Evolutionary conservation across 1,140 invertebrate species (phyloP).

Genomic region (Papilio xuthus): DNA sequence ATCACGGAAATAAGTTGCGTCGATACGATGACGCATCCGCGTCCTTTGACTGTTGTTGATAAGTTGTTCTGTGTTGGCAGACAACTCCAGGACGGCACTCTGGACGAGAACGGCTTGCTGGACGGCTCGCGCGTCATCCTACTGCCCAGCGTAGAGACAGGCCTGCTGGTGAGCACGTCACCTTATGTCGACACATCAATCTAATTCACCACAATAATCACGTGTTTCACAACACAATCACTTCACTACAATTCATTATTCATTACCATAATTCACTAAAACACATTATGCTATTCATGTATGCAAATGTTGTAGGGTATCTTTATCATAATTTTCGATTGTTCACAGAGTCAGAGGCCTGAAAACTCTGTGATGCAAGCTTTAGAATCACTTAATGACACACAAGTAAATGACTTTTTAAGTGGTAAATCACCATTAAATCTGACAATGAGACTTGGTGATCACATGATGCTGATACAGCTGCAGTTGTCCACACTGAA

Average conservation of each 20-base stretch:
- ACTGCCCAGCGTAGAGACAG: constrained; percentile 96
- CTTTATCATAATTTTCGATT: constrained; percentile 36
- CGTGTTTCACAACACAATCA: constrained; percentile 72
- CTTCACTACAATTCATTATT: constrained; percentile 41
- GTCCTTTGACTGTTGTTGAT: constrained; percentile 73
- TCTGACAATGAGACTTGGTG: constrained; percentile 95
- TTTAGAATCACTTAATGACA: constrained; percentile 95
- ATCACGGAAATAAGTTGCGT: constrained; percentile 80
- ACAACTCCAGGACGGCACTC: constrained; percentile 92
- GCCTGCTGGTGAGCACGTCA: constrained; percentile 91
- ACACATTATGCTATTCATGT: background rate
- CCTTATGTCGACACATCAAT: constrained; percentile 63
- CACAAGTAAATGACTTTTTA: constrained; percentile 96
- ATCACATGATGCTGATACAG: constrained; percentile 98
- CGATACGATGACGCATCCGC: constrained; percentile 80
- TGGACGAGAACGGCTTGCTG: constrained; percentile 92
- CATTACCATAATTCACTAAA: constrained; percentile 30
- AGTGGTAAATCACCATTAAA: constrained; percentile 96
- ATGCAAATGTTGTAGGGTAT: constrained; percentile 16
- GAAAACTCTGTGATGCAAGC: constrained; percentile 98
- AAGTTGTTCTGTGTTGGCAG: constrained; percentile 82
- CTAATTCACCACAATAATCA: constrained; percentile 67
- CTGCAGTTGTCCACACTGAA: constrained; percentile 93
- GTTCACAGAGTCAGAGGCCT: constrained; percentile 92
- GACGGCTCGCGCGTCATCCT: constrained; percentile 94